Conservation (phyloP, 2,113 vertebrate species). For the Tragulus kanchil region DNA sequence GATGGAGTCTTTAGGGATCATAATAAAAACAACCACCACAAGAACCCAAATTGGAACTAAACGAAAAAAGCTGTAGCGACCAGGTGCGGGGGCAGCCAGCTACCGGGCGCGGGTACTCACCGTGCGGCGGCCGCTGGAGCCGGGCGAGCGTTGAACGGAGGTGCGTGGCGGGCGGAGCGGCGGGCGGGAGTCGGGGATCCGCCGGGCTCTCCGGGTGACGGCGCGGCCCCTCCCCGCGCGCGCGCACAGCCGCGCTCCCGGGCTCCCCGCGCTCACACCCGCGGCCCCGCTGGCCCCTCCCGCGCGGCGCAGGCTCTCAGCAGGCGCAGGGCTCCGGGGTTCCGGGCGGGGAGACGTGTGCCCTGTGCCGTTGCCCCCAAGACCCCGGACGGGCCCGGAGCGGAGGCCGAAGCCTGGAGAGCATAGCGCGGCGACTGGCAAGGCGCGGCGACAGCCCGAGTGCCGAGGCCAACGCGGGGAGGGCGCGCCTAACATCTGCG, state of each 20-base stretch:
- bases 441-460: slow-evolving; percentile 81
- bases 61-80: slow-evolving; percentile 52
- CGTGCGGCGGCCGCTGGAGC: slow-evolving; percentile 75
- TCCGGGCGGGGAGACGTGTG: not conserved
- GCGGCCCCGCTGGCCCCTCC: slow-evolving; percentile 71
- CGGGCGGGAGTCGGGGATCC: slow-evolving; percentile 74
- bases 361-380: slow-evolving; percentile 68
- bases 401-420: slow-evolving; percentile 90
- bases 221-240: slow-evolving; percentile 82
- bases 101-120: slow-evolving; percentile 71
- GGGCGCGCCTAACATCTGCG: slow-evolving; percentile 92
- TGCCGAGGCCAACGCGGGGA: slow-evolving; percentile 84
- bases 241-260: slow-evolving; percentile 78
- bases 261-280: slow-evolving; percentile 67
- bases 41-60: slow-evolving; percentile 69
- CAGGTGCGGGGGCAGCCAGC: not conserved
- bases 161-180: slow-evolving; percentile 68
- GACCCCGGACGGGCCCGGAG: slow-evolving; percentile 78
- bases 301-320: slow-evolving; percentile 51
- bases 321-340: slow-evolving; percentile 34
- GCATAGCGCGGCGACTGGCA: slow-evolving; percentile 84
- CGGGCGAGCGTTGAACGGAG: slow-evolving; percentile 58
- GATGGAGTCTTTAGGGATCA: slow-evolving; percentile 50
- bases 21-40: slow-evolving; percentile 55
- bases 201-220: slow-evolving; percentile 77